These are phyloP conservation scores for Scaptomyza caliginosa DNA, from an alignment of 2,888 invertebrate genomes.

Conservation along the genomic window DNA sequence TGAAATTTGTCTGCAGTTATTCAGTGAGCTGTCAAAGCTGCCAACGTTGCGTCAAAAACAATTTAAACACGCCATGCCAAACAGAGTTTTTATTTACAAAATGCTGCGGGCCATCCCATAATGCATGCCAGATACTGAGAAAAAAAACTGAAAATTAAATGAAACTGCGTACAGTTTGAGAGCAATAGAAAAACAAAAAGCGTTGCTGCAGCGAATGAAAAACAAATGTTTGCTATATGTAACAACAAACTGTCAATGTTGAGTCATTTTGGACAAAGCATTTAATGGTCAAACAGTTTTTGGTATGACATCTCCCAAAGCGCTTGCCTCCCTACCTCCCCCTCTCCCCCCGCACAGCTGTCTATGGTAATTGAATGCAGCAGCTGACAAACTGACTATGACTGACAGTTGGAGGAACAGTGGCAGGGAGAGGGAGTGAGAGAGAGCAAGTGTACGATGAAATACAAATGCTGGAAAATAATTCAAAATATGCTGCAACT, in stretches of 20 bases:
- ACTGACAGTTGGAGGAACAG: slow-evolving; percentile 35
- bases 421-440: slow-evolving; percentile 3
- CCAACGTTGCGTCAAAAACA: slow-evolving; percentile 45
- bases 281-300: slow-evolving; percentile 69
- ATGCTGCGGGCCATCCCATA: slow-evolving; percentile 10
- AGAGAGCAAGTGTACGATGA: background rate
- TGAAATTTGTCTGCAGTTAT: slow-evolving; percentile 18
- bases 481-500: slow-evolving; percentile 28
- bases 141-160: slow-evolving; percentile 1
- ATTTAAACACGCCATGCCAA: slow-evolving; percentile 23
- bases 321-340: background rate
- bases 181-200: slow-evolving; percentile 18
- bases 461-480: slow-evolving; percentile 24
- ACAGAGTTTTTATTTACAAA: slow-evolving; percentile 32
- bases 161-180: slow-evolving; percentile 2
- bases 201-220: slow-evolving; percentile 4
- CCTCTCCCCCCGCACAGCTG: slow-evolving; percentile 20
- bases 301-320: background rate
- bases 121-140: too few relatives aligned
- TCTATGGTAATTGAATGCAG: slow-evolving; percentile 59
- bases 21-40: slow-evolving; percentile 47
- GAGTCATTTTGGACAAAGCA: slow-evolving; percentile 58
- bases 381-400: slow-evolving; percentile 51
- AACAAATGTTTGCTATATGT: slow-evolving; percentile 35
- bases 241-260: slow-evolving; percentile 53